A percentile compares a stretch with the other conserved stretches of the same genome.
These are phyloP conservation scores for Lucifuga dentata DNA, from an alignment of 2,113 vertebrate genomes.

Conservation along the genomic window DNA sequence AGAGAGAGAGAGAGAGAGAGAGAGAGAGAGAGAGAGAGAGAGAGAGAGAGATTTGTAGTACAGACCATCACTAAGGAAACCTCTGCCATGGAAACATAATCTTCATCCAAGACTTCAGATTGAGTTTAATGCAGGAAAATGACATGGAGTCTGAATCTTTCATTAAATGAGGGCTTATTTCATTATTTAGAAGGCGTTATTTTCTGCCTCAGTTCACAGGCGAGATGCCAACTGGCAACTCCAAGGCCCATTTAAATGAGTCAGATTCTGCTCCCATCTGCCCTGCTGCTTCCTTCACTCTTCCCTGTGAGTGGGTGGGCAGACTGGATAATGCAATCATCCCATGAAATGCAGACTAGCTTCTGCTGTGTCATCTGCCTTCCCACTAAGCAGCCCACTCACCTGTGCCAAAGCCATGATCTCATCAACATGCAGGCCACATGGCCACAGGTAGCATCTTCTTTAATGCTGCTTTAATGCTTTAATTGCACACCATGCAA, in stretches of 20 bases:
- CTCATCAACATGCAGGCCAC: conserved; percentile 28
- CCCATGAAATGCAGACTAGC: conserved; percentile 38
- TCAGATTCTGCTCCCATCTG: conserved; percentile 81
- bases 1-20: conserved; percentile 11
- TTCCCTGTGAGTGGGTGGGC: conserved; percentile 46
- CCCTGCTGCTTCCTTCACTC: conserved; percentile 61
- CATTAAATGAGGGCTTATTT: conserved; percentile 79
- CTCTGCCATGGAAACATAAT: conserved; percentile 64
- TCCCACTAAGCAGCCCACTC: conserved; percentile 48
- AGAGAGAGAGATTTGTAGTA: conserved; percentile 40
- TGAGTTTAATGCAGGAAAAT: conserved; percentile 47
- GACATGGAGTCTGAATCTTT: conserved; percentile 73
- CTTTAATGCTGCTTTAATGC: background rate
- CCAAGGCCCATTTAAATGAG: conserved; percentile 79
- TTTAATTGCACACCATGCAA: background rate
- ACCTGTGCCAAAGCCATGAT: conserved; percentile 50
- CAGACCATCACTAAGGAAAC: conserved; percentile 32
- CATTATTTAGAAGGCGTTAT: conserved; percentile 82
- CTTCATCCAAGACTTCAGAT: conserved; percentile 66
- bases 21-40: conserved; percentile 19
- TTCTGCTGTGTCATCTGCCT: conserved; percentile 57
- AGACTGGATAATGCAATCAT: conserved; percentile 66
- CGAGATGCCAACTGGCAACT: conserved; percentile 78
- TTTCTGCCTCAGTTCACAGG: conserved; percentile 78
- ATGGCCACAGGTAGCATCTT: conserved; percentile 46